phyloP scores from a whole-genome alignment of 2,797 vertebrate species.

The Avahi laniger region DNA sequence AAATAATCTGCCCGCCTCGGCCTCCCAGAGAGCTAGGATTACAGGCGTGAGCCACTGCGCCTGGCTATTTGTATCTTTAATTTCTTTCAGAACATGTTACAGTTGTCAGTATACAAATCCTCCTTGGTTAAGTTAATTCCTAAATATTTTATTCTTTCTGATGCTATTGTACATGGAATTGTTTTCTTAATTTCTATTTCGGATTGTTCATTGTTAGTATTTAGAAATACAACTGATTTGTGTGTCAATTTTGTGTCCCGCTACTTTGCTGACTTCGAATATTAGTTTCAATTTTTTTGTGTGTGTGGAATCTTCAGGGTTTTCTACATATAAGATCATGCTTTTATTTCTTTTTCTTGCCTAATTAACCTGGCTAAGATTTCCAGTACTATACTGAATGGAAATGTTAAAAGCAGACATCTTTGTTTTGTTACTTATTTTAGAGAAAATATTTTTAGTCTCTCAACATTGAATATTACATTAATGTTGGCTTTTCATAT shows the following conservation, averaged over 20 bases:
- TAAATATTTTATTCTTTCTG: not conserved
- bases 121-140: not conserved
- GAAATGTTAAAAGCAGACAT: not conserved
- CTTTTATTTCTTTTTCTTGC: not conserved
- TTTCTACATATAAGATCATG: not conserved
- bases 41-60: too few relatives aligned
- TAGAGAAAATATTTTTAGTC: not conserved
- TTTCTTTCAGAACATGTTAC: not conserved
- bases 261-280: not conserved
- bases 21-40: too few relatives aligned
- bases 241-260: not conserved
- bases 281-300: not conserved
- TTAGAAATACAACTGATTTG: not conserved
- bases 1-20: too few relatives aligned
- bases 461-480: not conserved
- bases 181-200: not conserved
- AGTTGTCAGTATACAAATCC: not conserved
- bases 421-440: not conserved
- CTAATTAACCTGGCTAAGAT: not conserved
- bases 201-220: not conserved
- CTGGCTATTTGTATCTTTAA: not conserved
- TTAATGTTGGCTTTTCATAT: not conserved
- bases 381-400: not conserved
- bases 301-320: not conserved
- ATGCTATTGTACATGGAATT: not conserved